These are phyloP conservation scores for Dasysyrphus albostriatus DNA, from an alignment of 2,888 invertebrate species.

Conservation along the genomic window DNA sequence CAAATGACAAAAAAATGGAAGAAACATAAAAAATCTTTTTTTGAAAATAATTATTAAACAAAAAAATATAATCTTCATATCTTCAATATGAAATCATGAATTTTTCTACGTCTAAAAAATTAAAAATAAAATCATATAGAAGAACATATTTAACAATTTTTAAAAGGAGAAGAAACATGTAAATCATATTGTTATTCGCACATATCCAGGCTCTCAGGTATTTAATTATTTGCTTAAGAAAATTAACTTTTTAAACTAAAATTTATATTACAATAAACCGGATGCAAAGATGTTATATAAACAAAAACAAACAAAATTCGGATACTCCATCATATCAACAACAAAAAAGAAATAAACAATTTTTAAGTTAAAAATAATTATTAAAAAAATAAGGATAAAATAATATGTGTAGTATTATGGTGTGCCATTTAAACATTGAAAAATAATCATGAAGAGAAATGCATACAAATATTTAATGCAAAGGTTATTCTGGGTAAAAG, in stretches of 20 bases:
- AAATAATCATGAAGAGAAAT: slow-evolving; percentile 47
- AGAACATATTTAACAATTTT: slow-evolving; percentile 42
- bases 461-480: slow-evolving; percentile 30
- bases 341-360: slow-evolving; percentile 36
- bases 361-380: slow-evolving; percentile 44
- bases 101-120: slow-evolving; percentile 67
- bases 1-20: slow-evolving; percentile 80
- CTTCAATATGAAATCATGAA: slow-evolving; percentile 67
- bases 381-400: slow-evolving; percentile 38
- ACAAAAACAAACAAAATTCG: slow-evolving; percentile 33
- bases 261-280: slow-evolving; percentile 46
- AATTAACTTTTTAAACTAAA: slow-evolving; percentile 42
- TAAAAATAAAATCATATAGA: slow-evolving; percentile 43
- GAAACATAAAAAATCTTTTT: slow-evolving; percentile 67
- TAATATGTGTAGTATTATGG: slow-evolving; percentile 60
- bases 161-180: slow-evolving; percentile 71
- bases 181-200: slow-evolving; percentile 81
- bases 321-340: slow-evolving; percentile 68
- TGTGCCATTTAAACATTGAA: slow-evolving; percentile 71
- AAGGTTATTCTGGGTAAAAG: slow-evolving; percentile 27
- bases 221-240: slow-evolving; percentile 54
- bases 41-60: slow-evolving; percentile 56
- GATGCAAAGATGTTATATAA: slow-evolving; percentile 13
- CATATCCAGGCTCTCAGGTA: slow-evolving; percentile 81
- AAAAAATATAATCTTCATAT: slow-evolving; percentile 54